phyloP scores from a whole-genome alignment of 1,140 invertebrate species.

The Listronotus oregonensis region DNA sequence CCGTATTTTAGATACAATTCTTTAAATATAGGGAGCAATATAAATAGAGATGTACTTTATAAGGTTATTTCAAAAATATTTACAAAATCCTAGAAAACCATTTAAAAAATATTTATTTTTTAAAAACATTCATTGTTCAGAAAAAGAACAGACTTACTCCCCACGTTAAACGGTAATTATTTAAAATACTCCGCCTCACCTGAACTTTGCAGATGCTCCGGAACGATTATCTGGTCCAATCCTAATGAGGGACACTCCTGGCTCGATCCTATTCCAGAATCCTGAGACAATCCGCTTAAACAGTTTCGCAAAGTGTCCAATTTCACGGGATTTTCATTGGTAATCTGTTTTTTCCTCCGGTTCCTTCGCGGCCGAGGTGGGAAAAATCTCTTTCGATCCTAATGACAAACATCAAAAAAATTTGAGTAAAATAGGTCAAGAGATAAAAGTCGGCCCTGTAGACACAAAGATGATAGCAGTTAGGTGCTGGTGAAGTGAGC shows the following conservation, averaged over 20 bases:
- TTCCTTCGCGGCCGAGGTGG: slow-evolving; percentile 65
- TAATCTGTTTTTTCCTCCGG: slow-evolving; percentile 37
- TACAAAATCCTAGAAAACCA: no score
- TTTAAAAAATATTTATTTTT: no score
- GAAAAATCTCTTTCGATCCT: slow-evolving; percentile 69
- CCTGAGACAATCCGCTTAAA: slow-evolving; percentile 45
- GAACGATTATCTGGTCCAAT: slow-evolving; percentile 47
- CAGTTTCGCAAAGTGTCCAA: slow-evolving; percentile 46
- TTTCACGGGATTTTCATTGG: slow-evolving; percentile 37
- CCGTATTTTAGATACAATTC: no score
- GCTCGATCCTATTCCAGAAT: slow-evolving; percentile 46
- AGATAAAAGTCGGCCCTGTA: background rate
- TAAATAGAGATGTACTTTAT: no score
- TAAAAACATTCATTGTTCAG: no score
- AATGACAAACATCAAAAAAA: slow-evolving; percentile 40
- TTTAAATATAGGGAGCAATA: no score
- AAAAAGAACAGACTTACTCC: no score
- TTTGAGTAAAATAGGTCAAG: slow-evolving; percentile 20
- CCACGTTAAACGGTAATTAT: no score
- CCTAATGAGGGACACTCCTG: slow-evolving; percentile 44
- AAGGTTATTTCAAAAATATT: no score
- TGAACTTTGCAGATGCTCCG: slow-evolving; percentile 38
- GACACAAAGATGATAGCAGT: background rate
- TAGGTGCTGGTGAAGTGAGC: background rate
- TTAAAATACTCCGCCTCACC: background rate